Evolutionary conservation across 2,113 vertebrate genomes (phyloP), one percentile per base, ranked within the genome.

Genomic region (Oncorhynchus masou): DNA sequence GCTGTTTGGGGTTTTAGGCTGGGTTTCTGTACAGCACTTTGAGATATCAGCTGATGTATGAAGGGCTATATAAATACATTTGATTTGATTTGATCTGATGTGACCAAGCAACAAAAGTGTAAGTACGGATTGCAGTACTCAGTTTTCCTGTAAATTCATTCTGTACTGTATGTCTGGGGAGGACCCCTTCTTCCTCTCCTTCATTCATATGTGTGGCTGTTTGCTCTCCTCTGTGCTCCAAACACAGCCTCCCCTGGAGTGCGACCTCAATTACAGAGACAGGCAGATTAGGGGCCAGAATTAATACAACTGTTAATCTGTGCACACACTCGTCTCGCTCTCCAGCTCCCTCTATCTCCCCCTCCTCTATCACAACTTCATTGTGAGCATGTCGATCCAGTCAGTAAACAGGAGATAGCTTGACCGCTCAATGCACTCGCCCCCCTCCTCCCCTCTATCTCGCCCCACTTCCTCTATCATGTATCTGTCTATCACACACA

Each of bases 231-330:
- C 31, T 59, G 82, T 85, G 85, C 77, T 85, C 79, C 80, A 79
- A 86, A 67, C 83, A 82, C 80, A 75, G 79, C 75, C 80, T 89
- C 90, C 90, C 88, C 75, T 74, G 82, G 80, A 82, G 85, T 79
- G 80, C 67, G 83, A 90, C 92, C 91, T 92, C 92, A 92, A 90
- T 92, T 91, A 93, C 90, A 88, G 87, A 80, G 73, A 84, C 84
- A 75, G 79, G 66, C 77, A 89, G 91, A 91, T 92, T 91, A 91
- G 74, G 87, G 90, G 84, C 88, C 84, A 83, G 85, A 88, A 91
- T 92, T 90, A 91, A 86, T 85, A 79, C 84, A 71, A 74, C 83
- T 84, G 83, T 90, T 90, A 91, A 91, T 91, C 90, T 89, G 83
- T 73, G 85, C 80, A 84, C 87, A 77, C 62, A 11, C 49, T 27